Base-by-base conservation (phyloP, 2,888 invertebrate genomes). In the Apamea anceps region DNA sequence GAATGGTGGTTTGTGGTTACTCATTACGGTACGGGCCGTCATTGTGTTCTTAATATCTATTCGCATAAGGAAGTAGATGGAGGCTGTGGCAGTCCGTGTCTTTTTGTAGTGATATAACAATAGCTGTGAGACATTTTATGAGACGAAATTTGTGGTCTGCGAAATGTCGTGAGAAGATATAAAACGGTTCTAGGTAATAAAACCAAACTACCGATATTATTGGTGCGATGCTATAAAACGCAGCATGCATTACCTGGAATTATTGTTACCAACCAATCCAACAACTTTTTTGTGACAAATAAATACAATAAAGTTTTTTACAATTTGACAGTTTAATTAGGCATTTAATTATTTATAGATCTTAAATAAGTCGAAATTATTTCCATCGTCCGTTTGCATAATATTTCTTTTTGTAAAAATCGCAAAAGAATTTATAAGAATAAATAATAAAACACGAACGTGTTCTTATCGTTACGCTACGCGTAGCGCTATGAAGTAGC, bases 161-260 rank as follows among this genome's bases (percentile, higher is more conserved):
- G 54, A 81, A 82, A 82, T 80, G 54, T 81, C 73, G 51, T 42
- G 54, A 54, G 25, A 81, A 71, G 67, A 81, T 57, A 81, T 85
- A 85, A 82, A 85, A 81, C 45, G 15, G 25, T 10, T 60, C 25
- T 2, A 60, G 28, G 57, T 67, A 71, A 67, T 72, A 80, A 81
- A 85, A 72, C 25, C 15, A 60, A 60, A 71, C 68, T 51, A 70
- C 51, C 28, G 13, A 54, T 28, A n/a, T 54, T 51, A 60, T 57
- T 32, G 15, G 21, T 42, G 8, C 8, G 21, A 32, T 15, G 42
- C 32, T 60, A 75, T 82, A 70, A 62, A 32, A 54, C 63, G 15
- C 21, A 42, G n/a, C 12, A 21, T 60, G 13, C 21, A 32, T 13
- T 15, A 42, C 15, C 25, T 18, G 12, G 18, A 63, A 1, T 37